Conservation (phyloP, 2,113 vertebrate species). For the Spilogale gracilis region DNA sequence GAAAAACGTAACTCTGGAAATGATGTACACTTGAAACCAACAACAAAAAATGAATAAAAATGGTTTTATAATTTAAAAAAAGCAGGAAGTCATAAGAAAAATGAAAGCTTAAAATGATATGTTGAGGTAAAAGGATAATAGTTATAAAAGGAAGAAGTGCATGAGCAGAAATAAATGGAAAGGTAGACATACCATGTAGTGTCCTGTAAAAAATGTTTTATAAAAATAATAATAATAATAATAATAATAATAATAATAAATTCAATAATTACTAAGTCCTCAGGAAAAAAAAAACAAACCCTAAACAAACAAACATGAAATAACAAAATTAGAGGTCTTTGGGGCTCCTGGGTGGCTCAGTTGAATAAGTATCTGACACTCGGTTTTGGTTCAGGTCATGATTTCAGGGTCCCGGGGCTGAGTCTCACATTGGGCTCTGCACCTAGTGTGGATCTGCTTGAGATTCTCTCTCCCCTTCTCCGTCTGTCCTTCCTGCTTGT, state of each 20-base stretch:
- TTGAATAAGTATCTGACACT: neutral
- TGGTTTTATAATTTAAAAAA: neutral
- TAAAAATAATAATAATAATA: neutral
- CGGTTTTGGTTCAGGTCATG: neutral
- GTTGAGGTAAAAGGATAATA: neutral
- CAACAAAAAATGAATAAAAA: neutral
- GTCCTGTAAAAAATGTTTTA: neutral
- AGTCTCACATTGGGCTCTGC: neutral
- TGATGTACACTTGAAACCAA: neutral
- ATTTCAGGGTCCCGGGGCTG: neutral
- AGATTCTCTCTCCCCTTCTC: neutral
- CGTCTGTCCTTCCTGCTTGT: neutral
- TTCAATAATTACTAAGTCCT: neutral
- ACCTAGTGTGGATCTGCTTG: neutral
- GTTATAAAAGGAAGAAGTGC: neutral
- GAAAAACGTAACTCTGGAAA: neutral
- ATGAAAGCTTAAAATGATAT: neutral
- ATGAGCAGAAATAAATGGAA: neutral
- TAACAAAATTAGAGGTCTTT: neutral
- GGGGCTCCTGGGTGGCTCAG: neutral
- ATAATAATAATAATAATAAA: neutral
- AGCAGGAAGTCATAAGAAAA: neutral
- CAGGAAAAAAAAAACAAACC: neutral
- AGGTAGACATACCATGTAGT: neutral
- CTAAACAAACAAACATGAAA: neutral